Percentiles rank a stretch among this genome's conserved stretches.
phyloP scores from a whole-genome alignment of 2,888 invertebrate species.

The Noctua pronuba region DNA sequence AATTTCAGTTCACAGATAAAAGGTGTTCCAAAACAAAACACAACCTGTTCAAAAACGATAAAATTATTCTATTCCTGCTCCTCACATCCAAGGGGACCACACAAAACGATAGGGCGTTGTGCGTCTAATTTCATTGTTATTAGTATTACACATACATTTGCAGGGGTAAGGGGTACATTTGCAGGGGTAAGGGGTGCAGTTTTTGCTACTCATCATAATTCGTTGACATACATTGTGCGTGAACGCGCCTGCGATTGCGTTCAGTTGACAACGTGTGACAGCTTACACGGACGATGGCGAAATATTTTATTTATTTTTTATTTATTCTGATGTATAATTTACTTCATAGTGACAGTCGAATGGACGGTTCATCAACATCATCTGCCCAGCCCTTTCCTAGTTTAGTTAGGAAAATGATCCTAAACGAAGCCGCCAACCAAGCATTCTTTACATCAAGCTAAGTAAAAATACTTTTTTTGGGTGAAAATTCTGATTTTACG shows the following conservation, averaged over 20 bases:
- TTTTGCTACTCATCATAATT: constrained; percentile 59
- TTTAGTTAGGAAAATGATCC: too few species aligned
- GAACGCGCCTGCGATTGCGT: constrained; percentile 3
- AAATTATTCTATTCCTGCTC: constrained; percentile 45
- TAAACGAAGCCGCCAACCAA: too few species aligned
- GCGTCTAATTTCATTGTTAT: constrained; percentile 68
- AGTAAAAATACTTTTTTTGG: too few species aligned
- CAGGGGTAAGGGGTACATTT: constrained; percentile 46
- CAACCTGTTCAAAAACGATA: background rate
- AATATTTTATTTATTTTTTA: background rate
- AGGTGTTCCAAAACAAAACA: background rate
- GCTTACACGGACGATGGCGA: background rate
- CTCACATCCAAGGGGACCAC: constrained; percentile 56
- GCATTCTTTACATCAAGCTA: too few species aligned
- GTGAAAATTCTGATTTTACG: too few species aligned
- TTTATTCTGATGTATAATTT: background rate
- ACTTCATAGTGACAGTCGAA: background rate
- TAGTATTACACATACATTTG: constrained; percentile 57
- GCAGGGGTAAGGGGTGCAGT: constrained; percentile 48
- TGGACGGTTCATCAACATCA: background rate
- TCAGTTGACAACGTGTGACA: constrained; percentile 35
- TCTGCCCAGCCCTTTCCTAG: background rate
- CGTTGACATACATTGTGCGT: constrained; percentile 53
- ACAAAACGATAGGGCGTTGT: constrained; percentile 80
- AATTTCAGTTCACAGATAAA: background rate